phyloP scores from a whole-genome alignment of 2,888 invertebrate genomes.

The Metacarcinus magister region DNA sequence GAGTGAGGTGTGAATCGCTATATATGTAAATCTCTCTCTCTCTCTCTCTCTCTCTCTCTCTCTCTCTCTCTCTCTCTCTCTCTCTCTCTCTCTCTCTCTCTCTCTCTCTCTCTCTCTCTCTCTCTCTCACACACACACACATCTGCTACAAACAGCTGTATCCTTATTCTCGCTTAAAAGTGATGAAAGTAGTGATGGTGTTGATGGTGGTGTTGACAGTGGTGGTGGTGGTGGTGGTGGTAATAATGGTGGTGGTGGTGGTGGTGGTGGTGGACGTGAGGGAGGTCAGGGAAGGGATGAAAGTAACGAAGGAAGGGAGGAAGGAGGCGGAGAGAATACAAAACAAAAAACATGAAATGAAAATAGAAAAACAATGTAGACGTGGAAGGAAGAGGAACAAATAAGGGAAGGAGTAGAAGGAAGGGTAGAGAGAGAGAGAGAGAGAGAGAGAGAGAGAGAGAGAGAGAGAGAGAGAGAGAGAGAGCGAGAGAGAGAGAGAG shows the following conservation, averaged over 20 bases:
- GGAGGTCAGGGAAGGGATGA: not conserved
- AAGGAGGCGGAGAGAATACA: not conserved
- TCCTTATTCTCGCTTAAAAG: not conserved
- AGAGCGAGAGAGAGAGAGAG: not conserved
- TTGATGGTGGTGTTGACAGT: not conserved
- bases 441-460: not conserved
- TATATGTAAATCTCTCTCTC: not conserved
- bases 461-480: not conserved
- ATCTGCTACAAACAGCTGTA: not conserved
- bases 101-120: conserved; percentile 21
- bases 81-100: conserved; percentile 36
- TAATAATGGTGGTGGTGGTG: not conserved
- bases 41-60: not conserved
- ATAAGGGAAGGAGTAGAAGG: not conserved
- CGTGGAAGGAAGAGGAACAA: not conserved
- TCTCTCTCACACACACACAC: not conserved
- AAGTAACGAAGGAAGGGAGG: not conserved
- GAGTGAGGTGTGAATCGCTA: not conserved
- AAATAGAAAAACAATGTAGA: not conserved
- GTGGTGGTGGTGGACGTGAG: not conserved
- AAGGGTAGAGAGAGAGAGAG: not conserved
- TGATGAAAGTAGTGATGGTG: not conserved
- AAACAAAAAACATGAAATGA: not conserved
- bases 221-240: not conserved
- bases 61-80: not conserved